Base-by-base conservation (phyloP, 1,140 invertebrate species). In the Hypothenemus hampei region DNA sequence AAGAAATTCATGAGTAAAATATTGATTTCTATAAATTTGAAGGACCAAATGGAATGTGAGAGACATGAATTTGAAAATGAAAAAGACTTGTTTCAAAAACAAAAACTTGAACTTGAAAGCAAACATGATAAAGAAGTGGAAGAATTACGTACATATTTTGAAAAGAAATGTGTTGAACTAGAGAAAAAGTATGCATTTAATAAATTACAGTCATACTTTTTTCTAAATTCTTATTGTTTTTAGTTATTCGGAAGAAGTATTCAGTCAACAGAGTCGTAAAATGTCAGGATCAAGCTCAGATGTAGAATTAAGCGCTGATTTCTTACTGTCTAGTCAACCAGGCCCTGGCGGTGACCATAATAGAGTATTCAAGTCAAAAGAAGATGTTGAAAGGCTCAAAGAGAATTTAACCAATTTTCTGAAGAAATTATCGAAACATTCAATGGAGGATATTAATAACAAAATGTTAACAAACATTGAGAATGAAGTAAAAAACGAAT, bases 121-220 rank as follows among this genome's bases (percentile, higher is more conserved):
- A 81, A 81, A 57, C 84, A 88, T 67, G 72, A 79, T 11, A 81
- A 81, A 47, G 83, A 89, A 66, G 82, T 88, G 79, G 85, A 87
- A 65, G 83, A 88, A 58, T 62, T 89, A 16, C 75, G 86, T 36
- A 85, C 78, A 1, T 89, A 87, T 62, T 89, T 87, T 64, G 86
- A 88, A 57, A 76, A 83, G 65, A 87, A 87, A 66, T 88, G 85
- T 65, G 75, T 80, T 0, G 83, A 87, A 59, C 77, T 89, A 69
- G 83, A 86, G 67, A 85, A 86, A 63, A 82, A 86, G 75, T 86
- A 69, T 74, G 73, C 40, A 23, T 4, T 22, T 11, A 23, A 4
- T 43, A 21, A 21, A 43, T n/a, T 22, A 24, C n/a, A n/a, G n/a
- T 8, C 18, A 23, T 22, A 23, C 10, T 7, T 22, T 5, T 2